These are phyloP conservation scores for Sphenopsis melanotis DNA, from an alignment of 2,797 vertebrate species.

Conservation along the genomic window DNA sequence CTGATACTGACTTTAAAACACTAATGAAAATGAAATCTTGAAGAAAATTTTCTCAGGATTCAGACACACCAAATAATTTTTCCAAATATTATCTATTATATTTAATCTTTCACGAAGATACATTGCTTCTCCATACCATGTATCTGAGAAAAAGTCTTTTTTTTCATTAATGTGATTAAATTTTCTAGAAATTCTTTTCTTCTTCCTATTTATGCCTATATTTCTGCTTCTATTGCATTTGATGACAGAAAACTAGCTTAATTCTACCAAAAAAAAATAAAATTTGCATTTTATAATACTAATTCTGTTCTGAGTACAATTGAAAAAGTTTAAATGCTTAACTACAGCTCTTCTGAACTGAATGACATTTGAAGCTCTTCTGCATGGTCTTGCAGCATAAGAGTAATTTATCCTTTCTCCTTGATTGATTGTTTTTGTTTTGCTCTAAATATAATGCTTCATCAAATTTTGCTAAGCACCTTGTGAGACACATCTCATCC, in stretches of 20 bases:
- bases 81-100: not conserved
- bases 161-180: not conserved
- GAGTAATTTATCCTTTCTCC: not conserved
- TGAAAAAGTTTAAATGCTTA: not conserved
- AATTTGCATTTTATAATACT: not conserved
- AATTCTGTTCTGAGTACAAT: not conserved
- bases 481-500: not conserved
- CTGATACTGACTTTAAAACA: not conserved
- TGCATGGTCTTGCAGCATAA: not conserved
- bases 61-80: not conserved
- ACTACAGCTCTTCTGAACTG: not conserved
- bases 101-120: not conserved
- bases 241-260: not conserved
- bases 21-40: not conserved
- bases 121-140: not conserved
- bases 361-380: not conserved
- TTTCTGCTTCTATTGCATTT: not conserved
- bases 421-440: constrained; percentile 2
- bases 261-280: not conserved
- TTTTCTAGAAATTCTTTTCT: not conserved
- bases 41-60: not conserved
- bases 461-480: not conserved
- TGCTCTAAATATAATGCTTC: not conserved
- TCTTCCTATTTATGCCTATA: not conserved
- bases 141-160: not conserved